phyloP scores from a whole-genome alignment of 2,113 vertebrate species.

The Cololabis saira region DNA sequence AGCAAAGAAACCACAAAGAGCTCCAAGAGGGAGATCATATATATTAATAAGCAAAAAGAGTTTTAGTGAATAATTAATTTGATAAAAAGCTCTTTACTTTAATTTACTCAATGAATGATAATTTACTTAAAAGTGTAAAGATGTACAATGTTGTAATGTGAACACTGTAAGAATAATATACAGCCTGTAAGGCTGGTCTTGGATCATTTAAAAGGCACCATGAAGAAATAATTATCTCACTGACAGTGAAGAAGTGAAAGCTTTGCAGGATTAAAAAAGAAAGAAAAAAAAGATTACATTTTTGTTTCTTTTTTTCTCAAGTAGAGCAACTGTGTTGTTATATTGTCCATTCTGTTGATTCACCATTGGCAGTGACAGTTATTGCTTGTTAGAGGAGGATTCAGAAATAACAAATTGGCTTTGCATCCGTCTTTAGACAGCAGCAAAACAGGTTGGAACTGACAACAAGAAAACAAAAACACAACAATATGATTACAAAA shows the following conservation, averaged over 20 bases:
- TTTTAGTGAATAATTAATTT: background rate
- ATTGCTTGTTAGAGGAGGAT: constrained; percentile 8
- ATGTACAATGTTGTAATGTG: background rate
- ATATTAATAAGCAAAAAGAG: background rate
- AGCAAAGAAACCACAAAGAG: too few relatives aligned
- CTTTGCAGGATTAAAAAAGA: background rate
- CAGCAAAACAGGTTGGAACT: constrained; percentile 7
- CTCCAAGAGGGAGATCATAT: background rate
- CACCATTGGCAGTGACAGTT: constrained; percentile 4
- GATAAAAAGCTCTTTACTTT: background rate
- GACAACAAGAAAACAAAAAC: background rate
- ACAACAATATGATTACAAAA: too few relatives aligned
- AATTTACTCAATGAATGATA: background rate
- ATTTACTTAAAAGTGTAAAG: background rate
- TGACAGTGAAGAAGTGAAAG: constrained; percentile 9
- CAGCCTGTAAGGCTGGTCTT: constrained; percentile 1
- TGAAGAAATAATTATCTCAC: background rate
- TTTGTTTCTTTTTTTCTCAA: too few relatives aligned
- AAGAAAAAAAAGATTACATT: background rate
- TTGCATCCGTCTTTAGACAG: constrained; percentile 19
- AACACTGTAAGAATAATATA: constrained; percentile 7
- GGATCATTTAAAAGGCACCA: background rate
- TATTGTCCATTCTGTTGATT: constrained; percentile 10
- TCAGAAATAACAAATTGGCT: background rate
- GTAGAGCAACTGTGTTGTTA: background rate